Evolutionary conservation across 2,888 invertebrate species (phyloP).

Genomic region (Apoda limacodes): DNA sequence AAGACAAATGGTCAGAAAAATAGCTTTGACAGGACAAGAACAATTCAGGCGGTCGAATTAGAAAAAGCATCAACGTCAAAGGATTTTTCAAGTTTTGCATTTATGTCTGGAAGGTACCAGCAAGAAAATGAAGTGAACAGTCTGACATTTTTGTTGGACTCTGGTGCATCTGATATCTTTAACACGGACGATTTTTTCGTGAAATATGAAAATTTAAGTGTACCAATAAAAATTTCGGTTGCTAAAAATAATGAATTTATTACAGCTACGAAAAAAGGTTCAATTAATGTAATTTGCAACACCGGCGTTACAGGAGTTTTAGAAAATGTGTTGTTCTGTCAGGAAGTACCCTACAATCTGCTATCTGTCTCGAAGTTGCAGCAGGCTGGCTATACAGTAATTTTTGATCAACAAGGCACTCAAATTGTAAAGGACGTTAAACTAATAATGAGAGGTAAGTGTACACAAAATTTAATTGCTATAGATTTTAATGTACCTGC

Average conservation of each 20-base stretch:
- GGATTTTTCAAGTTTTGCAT: conserved; percentile 16
- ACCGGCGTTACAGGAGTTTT: conserved; percentile 17
- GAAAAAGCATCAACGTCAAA: conserved; percentile 7
- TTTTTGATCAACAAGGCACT: conserved; percentile 3
- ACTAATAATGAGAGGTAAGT: too few relatives aligned
- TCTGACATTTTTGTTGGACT: conserved; percentile 16
- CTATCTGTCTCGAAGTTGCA: conserved; percentile 13
- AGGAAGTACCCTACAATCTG: conserved; percentile 11
- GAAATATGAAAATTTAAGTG: conserved; percentile 16
- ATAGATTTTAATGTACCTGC: conserved; percentile 9
- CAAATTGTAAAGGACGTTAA: too few relatives aligned
- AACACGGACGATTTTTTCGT: conserved; percentile 18
- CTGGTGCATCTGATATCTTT: conserved; percentile 19
- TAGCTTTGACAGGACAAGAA: conserved; percentile 9
- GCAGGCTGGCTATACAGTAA: conserved; percentile 7
- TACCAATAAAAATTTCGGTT: conserved; percentile 26
- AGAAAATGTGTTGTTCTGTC: conserved; percentile 12
- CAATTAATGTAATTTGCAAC: conserved; percentile 24
- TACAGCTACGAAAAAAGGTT: conserved; percentile 25
- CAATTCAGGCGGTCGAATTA: conserved; percentile 14
- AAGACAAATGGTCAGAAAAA: conserved; percentile 8
- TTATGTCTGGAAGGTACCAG: conserved; percentile 15
- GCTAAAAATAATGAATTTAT: conserved; percentile 26
- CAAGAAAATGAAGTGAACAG: conserved; percentile 1
- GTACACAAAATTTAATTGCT: too few relatives aligned